Conservation (phyloP, 2,113 vertebrate species). For the Microtus ochrogaster region DNA sequence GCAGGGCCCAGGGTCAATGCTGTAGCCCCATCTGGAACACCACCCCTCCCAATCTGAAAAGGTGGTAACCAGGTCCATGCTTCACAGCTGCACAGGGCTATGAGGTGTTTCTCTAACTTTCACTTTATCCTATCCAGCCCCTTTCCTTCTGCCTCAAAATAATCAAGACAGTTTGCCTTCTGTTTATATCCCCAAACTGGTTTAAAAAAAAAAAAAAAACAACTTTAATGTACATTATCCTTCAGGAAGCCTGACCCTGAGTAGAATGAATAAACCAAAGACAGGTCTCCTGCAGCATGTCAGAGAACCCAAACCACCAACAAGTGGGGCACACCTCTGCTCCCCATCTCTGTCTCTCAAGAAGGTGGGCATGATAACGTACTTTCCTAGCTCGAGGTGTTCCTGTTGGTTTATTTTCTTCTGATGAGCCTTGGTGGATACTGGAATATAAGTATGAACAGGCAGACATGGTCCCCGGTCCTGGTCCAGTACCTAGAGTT, state of each 20-base stretch:
- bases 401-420: not conserved
- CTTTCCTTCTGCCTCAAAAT: conserved; percentile 58
- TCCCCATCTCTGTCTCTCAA: not conserved
- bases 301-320: not conserved
- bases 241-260: conserved; percentile 52
- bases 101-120: not conserved
- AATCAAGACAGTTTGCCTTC: conserved; percentile 74
- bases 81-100: not conserved
- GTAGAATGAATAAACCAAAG: not conserved
- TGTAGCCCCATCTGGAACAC: rapidly evolving
- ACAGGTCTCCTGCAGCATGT: not conserved
- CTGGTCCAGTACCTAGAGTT: not conserved
- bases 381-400: not conserved
- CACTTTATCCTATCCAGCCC: conserved; percentile 12
- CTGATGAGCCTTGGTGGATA: not conserved
- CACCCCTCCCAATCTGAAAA: not conserved
- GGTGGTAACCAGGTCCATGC: rapidly evolving
- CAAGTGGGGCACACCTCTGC: not conserved
- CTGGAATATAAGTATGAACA: not conserved
- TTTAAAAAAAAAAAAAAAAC: not conserved
- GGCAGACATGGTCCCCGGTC: not conserved
- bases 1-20: not conserved
- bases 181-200: conserved; percentile 66
- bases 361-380: not conserved
- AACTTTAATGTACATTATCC: conserved; percentile 54